Percentiles rank a stretch among this genome's conserved stretches.
Evolutionary conservation across 2,888 invertebrate genomes (phyloP).

Genomic region (Tridacna gigas): DNA sequence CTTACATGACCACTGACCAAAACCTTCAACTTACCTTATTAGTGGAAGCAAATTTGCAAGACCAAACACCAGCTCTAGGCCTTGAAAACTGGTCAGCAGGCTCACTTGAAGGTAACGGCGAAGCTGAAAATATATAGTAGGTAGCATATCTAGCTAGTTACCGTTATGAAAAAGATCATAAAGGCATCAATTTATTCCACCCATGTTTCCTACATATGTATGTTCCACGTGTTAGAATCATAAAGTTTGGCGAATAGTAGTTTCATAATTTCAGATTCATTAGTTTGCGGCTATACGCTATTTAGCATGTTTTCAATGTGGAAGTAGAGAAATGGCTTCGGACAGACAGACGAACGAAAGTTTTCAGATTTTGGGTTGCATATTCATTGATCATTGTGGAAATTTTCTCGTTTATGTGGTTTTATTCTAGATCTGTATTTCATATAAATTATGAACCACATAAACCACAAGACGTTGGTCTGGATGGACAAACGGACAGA

Average conservation of each 20-base stretch:
- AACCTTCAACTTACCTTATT: constrained; percentile 31
- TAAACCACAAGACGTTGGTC: too few relatives aligned
- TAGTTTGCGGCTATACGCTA: constrained; percentile 1
- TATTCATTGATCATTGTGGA: too few relatives aligned
- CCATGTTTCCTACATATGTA: background rate
- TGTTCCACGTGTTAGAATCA: constrained; percentile 5
- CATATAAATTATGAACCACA: too few relatives aligned
- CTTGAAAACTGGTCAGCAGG: constrained; percentile 27
- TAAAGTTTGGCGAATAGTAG: background rate
- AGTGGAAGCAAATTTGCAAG: constrained; percentile 19
- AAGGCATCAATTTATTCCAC: constrained; percentile 2
- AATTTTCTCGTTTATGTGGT: too few relatives aligned
- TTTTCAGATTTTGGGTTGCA: too few relatives aligned
- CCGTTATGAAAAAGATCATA: background rate
- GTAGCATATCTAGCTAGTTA: constrained; percentile 1
- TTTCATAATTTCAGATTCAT: constrained; percentile 3
- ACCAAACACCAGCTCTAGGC: constrained; percentile 25
- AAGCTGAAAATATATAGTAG: constrained; percentile 5
- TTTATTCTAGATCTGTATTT: too few relatives aligned
- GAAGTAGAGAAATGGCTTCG: background rate
- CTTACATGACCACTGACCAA: constrained; percentile 2
- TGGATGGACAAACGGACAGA: background rate
- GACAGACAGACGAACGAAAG: too few relatives aligned
- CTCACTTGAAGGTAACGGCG: constrained; percentile 5
- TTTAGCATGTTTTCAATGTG: constrained; percentile 10